These are phyloP conservation scores for Dolichomitus sp. DNA, from an alignment of 2,888 invertebrate species.

Conservation along the genomic window DNA sequence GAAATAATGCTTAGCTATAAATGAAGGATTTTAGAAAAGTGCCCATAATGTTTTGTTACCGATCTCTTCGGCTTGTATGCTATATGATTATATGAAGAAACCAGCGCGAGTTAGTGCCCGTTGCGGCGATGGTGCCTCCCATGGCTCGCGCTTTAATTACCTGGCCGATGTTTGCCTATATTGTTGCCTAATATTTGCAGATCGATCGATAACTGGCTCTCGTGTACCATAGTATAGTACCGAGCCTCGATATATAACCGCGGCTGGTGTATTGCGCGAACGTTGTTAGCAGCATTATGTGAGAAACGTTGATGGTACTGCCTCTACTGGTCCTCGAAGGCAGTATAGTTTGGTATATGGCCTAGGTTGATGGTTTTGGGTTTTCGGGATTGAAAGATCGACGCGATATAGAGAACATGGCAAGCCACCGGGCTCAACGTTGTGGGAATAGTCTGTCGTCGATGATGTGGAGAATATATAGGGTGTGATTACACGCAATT, in stretches of 20 bases:
- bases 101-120: slow-evolving; percentile 1
- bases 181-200: slow-evolving; percentile 76
- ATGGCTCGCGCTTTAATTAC: slow-evolving; percentile 74
- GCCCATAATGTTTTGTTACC: slow-evolving; percentile 4
- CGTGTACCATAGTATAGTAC: slow-evolving; percentile 32
- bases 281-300: slow-evolving; percentile 63
- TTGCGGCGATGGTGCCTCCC: slow-evolving; percentile 18
- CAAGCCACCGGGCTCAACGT: slow-evolving; percentile 18
- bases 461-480: slow-evolving; percentile 41
- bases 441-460: slow-evolving; percentile 11
- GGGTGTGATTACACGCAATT: slow-evolving; percentile 74
- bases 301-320: slow-evolving; percentile 52
- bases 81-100: slow-evolving; percentile 15
- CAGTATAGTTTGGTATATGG: slow-evolving; percentile 6
- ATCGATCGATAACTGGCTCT: slow-evolving; percentile 74
- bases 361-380: slow-evolving; percentile 54
- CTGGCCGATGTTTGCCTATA: slow-evolving; percentile 73
- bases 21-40: too few relatives aligned
- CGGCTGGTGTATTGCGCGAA: slow-evolving; percentile 40
- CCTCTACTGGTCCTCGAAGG: slow-evolving; percentile 32
- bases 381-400: slow-evolving; percentile 59
- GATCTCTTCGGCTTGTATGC: slow-evolving; percentile 8
- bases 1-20: too few relatives aligned
- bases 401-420: slow-evolving; percentile 42
- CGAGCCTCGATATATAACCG: slow-evolving; percentile 42